These are phyloP conservation scores for Falco berigora DNA, from an alignment of 2,797 vertebrate species.

Conservation along the genomic window DNA sequence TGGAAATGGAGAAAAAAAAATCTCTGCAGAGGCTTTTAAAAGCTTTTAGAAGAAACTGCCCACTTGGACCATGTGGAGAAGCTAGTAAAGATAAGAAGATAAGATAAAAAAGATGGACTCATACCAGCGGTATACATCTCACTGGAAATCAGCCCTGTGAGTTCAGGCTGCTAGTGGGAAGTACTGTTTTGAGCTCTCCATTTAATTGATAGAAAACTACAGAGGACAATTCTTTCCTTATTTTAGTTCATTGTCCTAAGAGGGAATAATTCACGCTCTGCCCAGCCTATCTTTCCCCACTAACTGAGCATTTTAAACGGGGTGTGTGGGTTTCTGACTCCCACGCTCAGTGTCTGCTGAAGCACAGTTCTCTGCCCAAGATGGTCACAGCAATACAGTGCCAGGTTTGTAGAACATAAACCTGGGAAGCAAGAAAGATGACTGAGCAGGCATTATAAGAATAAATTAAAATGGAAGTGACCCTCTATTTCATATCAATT, in stretches of 20 bases:
- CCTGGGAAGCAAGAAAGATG: background rate
- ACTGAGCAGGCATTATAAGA: background rate
- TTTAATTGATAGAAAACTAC: background rate
- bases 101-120: background rate
- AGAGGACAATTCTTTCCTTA: background rate
- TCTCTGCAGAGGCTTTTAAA: background rate
- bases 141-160: background rate
- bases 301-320: background rate
- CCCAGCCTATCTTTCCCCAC: background rate
- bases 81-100: background rate
- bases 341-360: rapidly evolving
- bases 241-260: background rate
- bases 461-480: background rate
- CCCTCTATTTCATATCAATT: background rate
- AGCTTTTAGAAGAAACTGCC: background rate
- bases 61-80: background rate
- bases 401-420: background rate
- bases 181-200: background rate
- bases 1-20: background rate
- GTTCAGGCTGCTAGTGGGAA: background rate
- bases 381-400: background rate
- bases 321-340: background rate
- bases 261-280: background rate
- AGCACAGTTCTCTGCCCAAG: background rate
- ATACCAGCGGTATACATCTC: background rate